Conservation (phyloP, 2,888 invertebrate genomes). For the Molanna angustata region DNA sequence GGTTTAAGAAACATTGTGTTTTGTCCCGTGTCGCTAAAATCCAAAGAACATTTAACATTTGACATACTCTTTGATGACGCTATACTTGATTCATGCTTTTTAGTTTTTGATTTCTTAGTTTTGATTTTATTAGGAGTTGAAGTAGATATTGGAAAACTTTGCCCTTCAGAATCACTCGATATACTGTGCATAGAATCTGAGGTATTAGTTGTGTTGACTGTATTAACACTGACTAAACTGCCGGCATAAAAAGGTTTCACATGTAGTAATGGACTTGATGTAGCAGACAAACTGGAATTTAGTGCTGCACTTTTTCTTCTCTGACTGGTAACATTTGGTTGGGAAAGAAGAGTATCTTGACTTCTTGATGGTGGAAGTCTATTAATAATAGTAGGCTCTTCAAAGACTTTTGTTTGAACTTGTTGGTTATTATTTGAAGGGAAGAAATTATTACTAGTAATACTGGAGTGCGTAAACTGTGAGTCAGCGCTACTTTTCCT, state of each 20-base stretch:
- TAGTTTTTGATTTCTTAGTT: conserved; percentile 43
- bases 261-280: conserved; percentile 67
- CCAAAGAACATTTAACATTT: conserved; percentile 56
- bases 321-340: conserved; percentile 42
- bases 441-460: conserved; percentile 45
- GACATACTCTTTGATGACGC: conserved; percentile 61
- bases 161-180: conserved; percentile 62
- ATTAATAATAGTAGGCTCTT: conserved; percentile 34
- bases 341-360: conserved; percentile 66
- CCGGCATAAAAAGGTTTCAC: conserved; percentile 61
- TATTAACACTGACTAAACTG: conserved; percentile 62
- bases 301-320: conserved; percentile 56
- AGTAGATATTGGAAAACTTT: conserved; percentile 53
- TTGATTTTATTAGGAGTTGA: conserved; percentile 57
- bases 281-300: conserved; percentile 60
- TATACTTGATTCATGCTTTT: conserved; percentile 44
- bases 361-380: conserved; percentile 75
- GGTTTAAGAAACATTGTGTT: conserved; percentile 41
- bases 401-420: conserved; percentile 22
- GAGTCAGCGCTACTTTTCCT: conserved; percentile 61
- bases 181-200: conserved; percentile 67
- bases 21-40: conserved; percentile 49
- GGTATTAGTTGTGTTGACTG: conserved; percentile 55
- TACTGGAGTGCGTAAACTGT: conserved; percentile 56
- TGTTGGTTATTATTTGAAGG: conserved; percentile 41